A percentile compares a stretch with the other conserved stretches of the same genome.
Conservation (phyloP, 2,113 vertebrate species). For the Beaufortia kweichowensis region DNA sequence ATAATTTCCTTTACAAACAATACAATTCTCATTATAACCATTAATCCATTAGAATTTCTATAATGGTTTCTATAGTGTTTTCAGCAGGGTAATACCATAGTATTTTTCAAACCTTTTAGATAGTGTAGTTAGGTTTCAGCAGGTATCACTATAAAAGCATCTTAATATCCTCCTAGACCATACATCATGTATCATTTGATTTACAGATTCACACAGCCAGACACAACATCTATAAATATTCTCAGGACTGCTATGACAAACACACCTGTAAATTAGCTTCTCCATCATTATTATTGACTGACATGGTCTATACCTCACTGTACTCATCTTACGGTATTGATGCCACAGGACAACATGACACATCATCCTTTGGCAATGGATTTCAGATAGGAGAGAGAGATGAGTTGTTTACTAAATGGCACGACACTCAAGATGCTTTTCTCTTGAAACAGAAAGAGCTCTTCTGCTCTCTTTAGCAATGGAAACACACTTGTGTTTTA, state of each 20-base stretch:
- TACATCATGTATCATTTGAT: neutral
- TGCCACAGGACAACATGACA: neutral
- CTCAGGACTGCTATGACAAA: neutral
- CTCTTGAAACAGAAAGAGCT: neutral
- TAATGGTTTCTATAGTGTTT: no score
- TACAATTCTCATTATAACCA: no score
- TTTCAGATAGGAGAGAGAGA: neutral
- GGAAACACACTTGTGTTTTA: constrained; percentile 16
- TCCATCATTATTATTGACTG: no score
- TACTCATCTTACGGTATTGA: neutral
- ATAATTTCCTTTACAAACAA: no score
- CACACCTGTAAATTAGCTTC: neutral
- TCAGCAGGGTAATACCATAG: no score
- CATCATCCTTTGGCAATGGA: neutral
- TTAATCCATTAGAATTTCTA: no score
- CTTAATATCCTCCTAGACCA: no score
- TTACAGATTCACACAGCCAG: neutral
- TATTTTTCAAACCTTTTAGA: no score
- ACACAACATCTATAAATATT: neutral
- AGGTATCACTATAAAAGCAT: no score
- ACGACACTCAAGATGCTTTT: constrained; percentile 2
- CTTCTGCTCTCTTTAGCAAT: neutral
- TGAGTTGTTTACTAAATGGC: constrained; percentile 29
- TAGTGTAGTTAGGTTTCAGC: no score
- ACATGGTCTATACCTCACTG: neutral